Evolutionary conservation across 2,797 vertebrate genomes (phyloP), one percentile per base, ranked within the genome.

Genomic region (Choloepus didactylus): DNA sequence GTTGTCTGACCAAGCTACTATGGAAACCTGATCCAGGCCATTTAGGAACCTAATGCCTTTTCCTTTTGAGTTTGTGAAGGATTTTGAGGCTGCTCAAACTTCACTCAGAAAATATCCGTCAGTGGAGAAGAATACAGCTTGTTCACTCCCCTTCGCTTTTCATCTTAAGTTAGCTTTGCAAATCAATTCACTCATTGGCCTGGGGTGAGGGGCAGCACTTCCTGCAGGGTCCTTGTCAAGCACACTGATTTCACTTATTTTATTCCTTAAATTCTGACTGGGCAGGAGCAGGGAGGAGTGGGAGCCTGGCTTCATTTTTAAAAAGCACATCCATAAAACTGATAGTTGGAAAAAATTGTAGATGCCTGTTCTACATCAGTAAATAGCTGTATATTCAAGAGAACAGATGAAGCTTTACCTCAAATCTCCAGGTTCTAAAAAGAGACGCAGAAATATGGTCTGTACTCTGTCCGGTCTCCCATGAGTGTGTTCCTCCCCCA

Each of bases 1-100:
- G 95, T 96, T 97, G 96, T 97, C 96, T 94, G 84, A 97, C 95
- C 59, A 86, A 97, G 95, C 97, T 97, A 95, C 97, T 97, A 97
- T 97, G 96, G 97, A 97, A 98, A 98, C 96, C 91, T 92, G 93
- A 97, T 95, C 95, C 73, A 86, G 91, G 84, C 93, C 92, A 72
- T 89, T 97, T 80, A 96, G 85, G 94, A 96, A 92, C 95, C 93
- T 86, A 91, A 94, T 81, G 96, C 70, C 88, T 95, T 97, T 93
- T 96, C 86, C 91, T 95, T 89, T 96, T 86, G 94, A 96, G 87
- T 94, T 84, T 95, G 95, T 96, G 94, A 95, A 95, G 89, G 91
- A 94, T 96, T 96, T 95, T 41, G 35, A 93, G 73, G 67, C 87
- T 95, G 41, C 93, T 97, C 72, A 95, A 76, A 88, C 93, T 95